Percentiles rank a stretch among this genome's conserved stretches.
Evolutionary conservation across 2,888 invertebrate genomes (phyloP).

Genomic region (Meliscaeva auricollis): DNA sequence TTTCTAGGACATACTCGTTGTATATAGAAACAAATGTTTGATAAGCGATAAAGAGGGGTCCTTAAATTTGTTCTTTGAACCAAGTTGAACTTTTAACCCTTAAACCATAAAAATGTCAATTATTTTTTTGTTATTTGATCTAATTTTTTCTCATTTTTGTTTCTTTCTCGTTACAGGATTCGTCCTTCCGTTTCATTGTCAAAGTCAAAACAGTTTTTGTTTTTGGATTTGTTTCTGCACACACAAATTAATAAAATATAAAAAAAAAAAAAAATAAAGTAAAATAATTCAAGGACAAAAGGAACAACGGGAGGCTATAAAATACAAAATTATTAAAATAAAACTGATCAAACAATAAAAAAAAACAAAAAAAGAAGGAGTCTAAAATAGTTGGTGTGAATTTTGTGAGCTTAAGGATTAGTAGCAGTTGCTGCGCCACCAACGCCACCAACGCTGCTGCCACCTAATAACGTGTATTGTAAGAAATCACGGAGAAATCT

Average conservation of each 20-base stretch:
- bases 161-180: conserved; percentile 51
- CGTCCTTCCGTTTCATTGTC: conserved; percentile 43
- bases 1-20: too few relatives aligned
- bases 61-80: too few relatives aligned
- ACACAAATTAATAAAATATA: conserved; percentile 9
- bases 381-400: conserved; percentile 20
- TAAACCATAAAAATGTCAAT: too few relatives aligned
- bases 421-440: conserved; percentile 62
- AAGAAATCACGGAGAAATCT: conserved; percentile 72
- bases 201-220: conserved; percentile 29
- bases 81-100: too few relatives aligned
- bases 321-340: conserved; percentile 11
- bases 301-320: conserved; percentile 14
- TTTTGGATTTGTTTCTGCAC: conserved; percentile 33
- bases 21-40: too few relatives aligned
- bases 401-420: conserved; percentile 59
- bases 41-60: too few relatives aligned
- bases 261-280: not conserved
- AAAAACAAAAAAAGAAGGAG: not conserved
- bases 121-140: conserved; percentile 48
- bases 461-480: conserved; percentile 60
- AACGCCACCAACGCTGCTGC: conserved; percentile 66
- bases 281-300: conserved; percentile 32
- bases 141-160: conserved; percentile 2
- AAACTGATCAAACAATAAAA: conserved; percentile 35